Evolutionary conservation across 2,113 vertebrate genomes (phyloP).

Genomic region (Pardalotus punctatus): DNA sequence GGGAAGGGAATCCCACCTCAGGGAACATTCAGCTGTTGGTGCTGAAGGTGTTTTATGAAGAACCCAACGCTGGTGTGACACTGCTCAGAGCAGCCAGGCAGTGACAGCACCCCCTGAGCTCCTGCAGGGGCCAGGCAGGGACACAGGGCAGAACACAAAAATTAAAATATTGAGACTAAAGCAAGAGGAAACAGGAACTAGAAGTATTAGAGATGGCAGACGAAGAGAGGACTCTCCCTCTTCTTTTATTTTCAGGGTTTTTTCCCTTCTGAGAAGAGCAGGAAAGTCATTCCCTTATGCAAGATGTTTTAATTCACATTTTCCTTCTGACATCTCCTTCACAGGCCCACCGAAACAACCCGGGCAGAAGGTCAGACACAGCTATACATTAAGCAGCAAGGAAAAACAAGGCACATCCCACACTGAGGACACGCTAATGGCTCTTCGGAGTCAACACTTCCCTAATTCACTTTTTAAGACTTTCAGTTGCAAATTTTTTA

Average conservation of each 20-base stretch:
- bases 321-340: not conserved
- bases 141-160: not conserved
- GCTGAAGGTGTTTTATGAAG: not conserved
- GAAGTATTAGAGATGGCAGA: not conserved
- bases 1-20: not conserved
- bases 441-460: not conserved
- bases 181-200: not conserved
- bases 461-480: slow-evolving; percentile 9
- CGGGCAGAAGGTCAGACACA: not conserved
- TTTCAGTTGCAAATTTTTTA: slow-evolving; percentile 56
- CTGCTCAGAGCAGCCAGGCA: not conserved
- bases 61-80: not conserved
- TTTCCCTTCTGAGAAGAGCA: not conserved
- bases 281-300: not conserved
- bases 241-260: not conserved
- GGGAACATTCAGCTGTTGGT: not conserved
- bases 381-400: not conserved
- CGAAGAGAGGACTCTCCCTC: not conserved
- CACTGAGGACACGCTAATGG: not conserved
- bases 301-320: slow-evolving; percentile 29
- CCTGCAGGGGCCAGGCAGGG: not conserved
- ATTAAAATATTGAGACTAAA: fast-evolving
- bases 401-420: slow-evolving; percentile 17
- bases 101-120: not conserved
- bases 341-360: not conserved